Conservation (phyloP, 2,113 vertebrate species). For the Azemiops feae region DNA sequence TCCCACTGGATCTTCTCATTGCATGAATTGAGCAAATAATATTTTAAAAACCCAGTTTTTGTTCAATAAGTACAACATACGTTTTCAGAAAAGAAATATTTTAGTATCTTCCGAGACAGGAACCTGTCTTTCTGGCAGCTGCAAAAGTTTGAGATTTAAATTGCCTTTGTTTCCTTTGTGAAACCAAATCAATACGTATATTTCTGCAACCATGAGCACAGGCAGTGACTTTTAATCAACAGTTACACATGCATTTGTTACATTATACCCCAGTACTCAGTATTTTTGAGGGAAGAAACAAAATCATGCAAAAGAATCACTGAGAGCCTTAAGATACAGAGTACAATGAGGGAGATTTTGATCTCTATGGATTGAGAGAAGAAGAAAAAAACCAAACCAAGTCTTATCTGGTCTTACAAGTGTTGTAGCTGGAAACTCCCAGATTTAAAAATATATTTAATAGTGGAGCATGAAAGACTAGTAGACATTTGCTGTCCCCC, state of each 20-base stretch:
- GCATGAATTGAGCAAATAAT: not conserved
- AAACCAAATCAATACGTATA: conserved; percentile 42
- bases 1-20: not conserved
- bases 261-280: not conserved
- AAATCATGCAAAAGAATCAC: not conserved
- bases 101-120: conserved; percentile 45
- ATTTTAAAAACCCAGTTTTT: conserved; percentile 11
- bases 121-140: conserved; percentile 51
- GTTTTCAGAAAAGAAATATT: conserved; percentile 37
- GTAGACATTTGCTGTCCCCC: not conserved
- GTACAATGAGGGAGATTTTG: not conserved
- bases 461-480: not conserved
- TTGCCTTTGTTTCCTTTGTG: conserved; percentile 60
- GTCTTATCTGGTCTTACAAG: not conserved
- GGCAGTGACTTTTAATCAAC: not conserved
- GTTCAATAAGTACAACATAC: conserved; percentile 18
- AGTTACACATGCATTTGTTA: not conserved
- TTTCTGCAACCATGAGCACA: conserved; percentile 19
- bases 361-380: not conserved
- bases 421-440: not conserved
- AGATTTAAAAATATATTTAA: not conserved
- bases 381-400: not conserved
- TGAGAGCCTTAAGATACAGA: not conserved
- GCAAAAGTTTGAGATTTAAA: conserved; percentile 62
- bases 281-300: not conserved